Base-by-base conservation (phyloP, 2,113 vertebrate species). In the Hoplias malabaricus region DNA sequence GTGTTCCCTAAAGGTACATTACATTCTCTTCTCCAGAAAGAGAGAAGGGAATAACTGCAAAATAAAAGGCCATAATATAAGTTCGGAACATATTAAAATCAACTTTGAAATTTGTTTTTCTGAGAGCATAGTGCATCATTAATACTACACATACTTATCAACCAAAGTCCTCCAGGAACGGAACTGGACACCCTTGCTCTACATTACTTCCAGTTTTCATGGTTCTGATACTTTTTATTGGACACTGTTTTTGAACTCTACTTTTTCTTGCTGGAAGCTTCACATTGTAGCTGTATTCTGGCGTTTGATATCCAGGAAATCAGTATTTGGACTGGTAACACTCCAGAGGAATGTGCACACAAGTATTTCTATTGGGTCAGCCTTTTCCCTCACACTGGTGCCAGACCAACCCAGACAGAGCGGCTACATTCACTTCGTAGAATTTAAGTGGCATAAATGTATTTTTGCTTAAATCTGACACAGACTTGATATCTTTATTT, bases 311-410 rank as follows among this genome's bases (percentile, higher is more conserved):
- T 61, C 14, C 38, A 56, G 48, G 50, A 71, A 71, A 7, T 23
- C 13, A 54, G 50, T 53, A 56, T 71, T 53, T 53, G 48, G 48
- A 53, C 48, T 53, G 48, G 48, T 53, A 23, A 53, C 48, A 53
- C 48, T 53, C 48, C 48, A 53, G 48, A 53, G 48, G 48, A 53
- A 53, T 53, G 48, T 53, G 48, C 48, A 23, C 48, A 53, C 23
- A 53, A 53, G 48, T 53, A 53, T 21, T 53, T 53, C n/a, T 53
- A 53, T 53, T 53, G 48, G 48, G 48, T 53, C 48, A 53, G 48
- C n/a, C 48, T 53, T 19, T 53, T 53, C 48, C 23, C 48, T 53
- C 48, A 7, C 14, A 53, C n/a, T 53, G 4, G 48, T 53, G 48
- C 48, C 48, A 53, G 48, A 53, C 48, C 48, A 53, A 53, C 48